Conservation (phyloP, 2,797 vertebrate species). For the Macropodus opercularis region DNA sequence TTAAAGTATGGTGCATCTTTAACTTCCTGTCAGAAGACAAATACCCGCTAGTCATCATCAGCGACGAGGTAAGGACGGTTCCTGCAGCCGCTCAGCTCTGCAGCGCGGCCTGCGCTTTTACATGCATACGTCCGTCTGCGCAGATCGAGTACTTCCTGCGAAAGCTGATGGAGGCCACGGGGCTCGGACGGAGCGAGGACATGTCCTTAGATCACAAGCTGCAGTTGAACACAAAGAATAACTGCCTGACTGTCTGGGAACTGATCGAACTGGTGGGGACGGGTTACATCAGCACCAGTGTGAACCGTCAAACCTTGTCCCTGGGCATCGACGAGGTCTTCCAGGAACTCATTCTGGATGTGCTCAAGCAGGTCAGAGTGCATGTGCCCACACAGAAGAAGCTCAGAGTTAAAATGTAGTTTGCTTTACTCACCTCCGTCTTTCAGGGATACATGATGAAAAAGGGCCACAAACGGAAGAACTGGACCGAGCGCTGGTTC, state of each 20-base stretch:
- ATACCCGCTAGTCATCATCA: conserved; percentile 92
- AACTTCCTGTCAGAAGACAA: conserved; percentile 96
- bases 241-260: conserved; percentile 89
- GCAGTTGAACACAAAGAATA: conserved; percentile 78
- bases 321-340: conserved; percentile 95
- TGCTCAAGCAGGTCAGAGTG: conserved; percentile 96
- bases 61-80: conserved; percentile 90
- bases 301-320: conserved; percentile 88
- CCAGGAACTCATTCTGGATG: conserved; percentile 91
- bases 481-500: conserved; percentile 98
- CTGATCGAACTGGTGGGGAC: conserved; percentile 91
- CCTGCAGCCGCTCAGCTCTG: background rate
- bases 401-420: too few relatives aligned
- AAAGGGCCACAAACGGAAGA: conserved; percentile 95
- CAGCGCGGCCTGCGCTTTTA: background rate
- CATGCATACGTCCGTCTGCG: conserved; percentile 21
- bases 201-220: conserved; percentile 88
- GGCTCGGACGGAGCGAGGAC: conserved; percentile 89
- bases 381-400: too few relatives aligned
- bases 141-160: conserved; percentile 94
- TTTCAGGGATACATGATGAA: conserved; percentile 95
- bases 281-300: conserved; percentile 87
- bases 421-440: background rate
- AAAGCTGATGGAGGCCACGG: conserved; percentile 91
- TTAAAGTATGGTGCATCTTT: conserved; percentile 98